Evolutionary conservation across 1,140 invertebrate species (phyloP).

Genomic region (Heliconius melpomene): DNA sequence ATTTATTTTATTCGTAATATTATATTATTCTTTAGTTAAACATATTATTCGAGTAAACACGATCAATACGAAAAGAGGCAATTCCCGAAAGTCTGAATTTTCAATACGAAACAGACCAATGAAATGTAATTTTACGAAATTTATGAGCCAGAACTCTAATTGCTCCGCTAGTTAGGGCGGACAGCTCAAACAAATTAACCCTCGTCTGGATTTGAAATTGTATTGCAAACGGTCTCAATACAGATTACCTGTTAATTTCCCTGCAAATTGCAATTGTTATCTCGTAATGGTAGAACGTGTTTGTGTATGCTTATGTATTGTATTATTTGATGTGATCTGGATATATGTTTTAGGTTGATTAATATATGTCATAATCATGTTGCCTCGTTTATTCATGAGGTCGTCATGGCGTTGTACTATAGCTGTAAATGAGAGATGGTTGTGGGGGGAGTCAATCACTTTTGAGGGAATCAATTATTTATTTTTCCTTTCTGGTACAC

Average conservation of each 20-base stretch:
- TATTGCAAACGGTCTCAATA: constrained; percentile 38
- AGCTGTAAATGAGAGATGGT: no score
- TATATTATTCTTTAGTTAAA: not conserved
- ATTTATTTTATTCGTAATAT: not conserved
- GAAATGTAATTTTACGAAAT: constrained; percentile 21
- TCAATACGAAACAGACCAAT: constrained; percentile 15
- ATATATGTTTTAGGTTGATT: not conserved
- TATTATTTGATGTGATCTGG: not conserved
- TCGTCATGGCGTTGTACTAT: no score
- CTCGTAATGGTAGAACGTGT: constrained; percentile 28
- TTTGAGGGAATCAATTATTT: no score
- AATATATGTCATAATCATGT: not conserved
- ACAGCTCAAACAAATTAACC: constrained; percentile 41
- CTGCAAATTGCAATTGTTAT: constrained; percentile 36
- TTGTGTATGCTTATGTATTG: not conserved
- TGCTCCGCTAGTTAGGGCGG: constrained; percentile 32
- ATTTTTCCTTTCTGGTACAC: no score
- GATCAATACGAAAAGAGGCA: not conserved
- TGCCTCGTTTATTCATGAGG: not conserved
- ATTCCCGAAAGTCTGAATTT: not conserved
- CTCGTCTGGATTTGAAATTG: constrained; percentile 38
- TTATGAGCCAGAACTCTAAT: constrained; percentile 23
- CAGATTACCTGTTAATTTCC: constrained; percentile 41
- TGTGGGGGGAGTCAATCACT: no score
- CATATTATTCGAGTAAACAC: not conserved